Percentiles rank a stretch among this genome's conserved stretches.
These are phyloP conservation scores for Nymphalis polychloros DNA, from an alignment of 2,888 invertebrate species.

Conservation along the genomic window DNA sequence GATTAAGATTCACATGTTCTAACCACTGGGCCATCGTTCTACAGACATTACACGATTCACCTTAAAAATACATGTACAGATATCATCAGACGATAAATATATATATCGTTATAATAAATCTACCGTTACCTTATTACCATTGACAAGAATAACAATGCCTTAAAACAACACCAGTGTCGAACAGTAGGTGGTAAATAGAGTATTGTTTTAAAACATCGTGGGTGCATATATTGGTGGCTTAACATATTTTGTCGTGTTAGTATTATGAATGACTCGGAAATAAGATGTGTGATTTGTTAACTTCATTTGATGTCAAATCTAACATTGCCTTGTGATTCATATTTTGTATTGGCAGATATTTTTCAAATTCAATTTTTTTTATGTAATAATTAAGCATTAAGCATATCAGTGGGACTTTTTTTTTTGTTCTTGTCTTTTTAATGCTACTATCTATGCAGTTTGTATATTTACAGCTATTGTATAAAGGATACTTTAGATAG, in stretches of 20 bases:
- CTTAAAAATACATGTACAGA: neutral
- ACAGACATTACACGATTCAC: neutral
- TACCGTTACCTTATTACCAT: constrained; percentile 8
- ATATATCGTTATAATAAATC: neutral
- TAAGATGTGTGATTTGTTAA: constrained; percentile 52
- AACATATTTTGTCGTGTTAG: constrained; percentile 50
- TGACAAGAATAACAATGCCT: constrained; percentile 35
- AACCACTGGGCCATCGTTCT: neutral
- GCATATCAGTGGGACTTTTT: too few species aligned
- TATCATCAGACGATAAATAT: constrained; percentile 8
- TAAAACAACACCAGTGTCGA: constrained; percentile 39
- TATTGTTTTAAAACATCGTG: constrained; percentile 65
- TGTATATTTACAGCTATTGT: too few species aligned
- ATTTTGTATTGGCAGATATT: neutral
- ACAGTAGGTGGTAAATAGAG: constrained; percentile 71
- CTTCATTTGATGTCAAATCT: constrained; percentile 2
- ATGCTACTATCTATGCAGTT: too few species aligned
- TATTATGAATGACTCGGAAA: constrained; percentile 55
- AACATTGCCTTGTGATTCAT: neutral
- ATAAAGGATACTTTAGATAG: too few species aligned
- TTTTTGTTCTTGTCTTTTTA: too few species aligned
- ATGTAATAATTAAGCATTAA: too few species aligned
- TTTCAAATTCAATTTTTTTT: neutral
- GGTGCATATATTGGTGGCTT: constrained; percentile 53
- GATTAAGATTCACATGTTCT: too few species aligned